Percentiles rank a stretch among this genome's conserved stretches.
These are phyloP conservation scores for Scrobipalpa atriplicella DNA, from an alignment of 2,888 invertebrate genomes.

Conservation along the genomic window DNA sequence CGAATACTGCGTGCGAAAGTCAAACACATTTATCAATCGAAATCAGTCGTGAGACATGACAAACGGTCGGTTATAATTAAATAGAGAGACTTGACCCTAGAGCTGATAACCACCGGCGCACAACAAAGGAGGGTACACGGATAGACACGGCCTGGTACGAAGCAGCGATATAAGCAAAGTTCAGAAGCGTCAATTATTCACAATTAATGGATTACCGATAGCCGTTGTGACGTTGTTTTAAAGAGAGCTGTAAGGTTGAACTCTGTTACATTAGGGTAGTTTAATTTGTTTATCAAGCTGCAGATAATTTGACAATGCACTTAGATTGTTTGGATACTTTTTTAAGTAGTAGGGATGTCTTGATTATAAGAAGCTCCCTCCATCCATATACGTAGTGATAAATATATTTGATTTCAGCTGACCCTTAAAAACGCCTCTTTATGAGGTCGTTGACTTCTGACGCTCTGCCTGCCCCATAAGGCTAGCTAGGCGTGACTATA, in stretches of 20 bases:
- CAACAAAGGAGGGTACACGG: neutral
- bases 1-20: neutral
- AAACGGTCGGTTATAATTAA: slow-evolving; percentile 12
- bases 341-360: too few species aligned
- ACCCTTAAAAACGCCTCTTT: too few species aligned
- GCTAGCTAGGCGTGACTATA: neutral
- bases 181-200: neutral
- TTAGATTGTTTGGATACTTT: too few species aligned
- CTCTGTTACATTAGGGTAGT: too few species aligned
- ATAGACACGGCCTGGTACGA: neutral
- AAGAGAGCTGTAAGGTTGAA: neutral
- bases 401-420: too few species aligned
- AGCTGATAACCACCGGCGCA: neutral
- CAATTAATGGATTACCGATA: slow-evolving; percentile 4
- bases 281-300: too few species aligned
- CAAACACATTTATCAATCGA: neutral
- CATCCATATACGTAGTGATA: too few species aligned
- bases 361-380: too few species aligned
- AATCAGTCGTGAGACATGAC: slow-evolving; percentile 6
- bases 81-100: slow-evolving; percentile 15
- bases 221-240: neutral
- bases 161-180: neutral
- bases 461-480: too few species aligned
- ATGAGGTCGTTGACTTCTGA: too few species aligned
- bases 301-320: too few species aligned